Base-by-base conservation (phyloP, 2,113 vertebrate genomes). In the Ivindomyrus marchei region DNA sequence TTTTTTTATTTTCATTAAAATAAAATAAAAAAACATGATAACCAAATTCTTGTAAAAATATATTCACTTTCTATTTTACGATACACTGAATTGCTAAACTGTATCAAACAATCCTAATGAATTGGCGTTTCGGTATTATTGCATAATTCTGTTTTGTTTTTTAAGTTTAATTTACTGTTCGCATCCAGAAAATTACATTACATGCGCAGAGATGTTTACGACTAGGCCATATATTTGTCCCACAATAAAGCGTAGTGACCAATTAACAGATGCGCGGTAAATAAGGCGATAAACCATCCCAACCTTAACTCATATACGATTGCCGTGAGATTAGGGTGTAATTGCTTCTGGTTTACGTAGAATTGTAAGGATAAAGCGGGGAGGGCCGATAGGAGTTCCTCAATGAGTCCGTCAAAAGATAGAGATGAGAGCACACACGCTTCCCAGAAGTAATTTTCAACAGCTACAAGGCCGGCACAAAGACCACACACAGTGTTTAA, bases 401-500 rank as follows among this genome's bases (percentile, higher is more conserved):
- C 97, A 97, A 97, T 96, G 96, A 90, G 92, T 95, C 96, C 96
- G 95, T 96, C 96, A 97, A 98, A 97, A 95, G 96, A 94, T 95
- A 93, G 96, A 94, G 96, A 97, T 96, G 97, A 99, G 98, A 97
- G 98, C 97, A 97, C 97, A 97, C 98, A 98, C 98, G 98, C 97
- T 98, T 97, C 97, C 97, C 97, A 98, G 97, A 98, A 98, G 98
- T 98, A 97, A 97, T 98, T 98, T 97, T 98, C 97, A 98, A 98
- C 97, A 97, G 97, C 97, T 97, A 98, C 98, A 98, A 98, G 97
- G 96, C 95, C 92, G 95, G 92, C 96, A 99, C 97, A 98, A 99
- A 99, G 98, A 99, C 98, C 98, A 98, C 98, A 99, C 98, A 99
- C 97, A 95, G 97, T 95, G 98, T 95, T 97, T 97, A 97, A 98